Evolutionary conservation across 2,113 vertebrate species (phyloP).

Genomic region (Hirundichthys speculiger): DNA sequence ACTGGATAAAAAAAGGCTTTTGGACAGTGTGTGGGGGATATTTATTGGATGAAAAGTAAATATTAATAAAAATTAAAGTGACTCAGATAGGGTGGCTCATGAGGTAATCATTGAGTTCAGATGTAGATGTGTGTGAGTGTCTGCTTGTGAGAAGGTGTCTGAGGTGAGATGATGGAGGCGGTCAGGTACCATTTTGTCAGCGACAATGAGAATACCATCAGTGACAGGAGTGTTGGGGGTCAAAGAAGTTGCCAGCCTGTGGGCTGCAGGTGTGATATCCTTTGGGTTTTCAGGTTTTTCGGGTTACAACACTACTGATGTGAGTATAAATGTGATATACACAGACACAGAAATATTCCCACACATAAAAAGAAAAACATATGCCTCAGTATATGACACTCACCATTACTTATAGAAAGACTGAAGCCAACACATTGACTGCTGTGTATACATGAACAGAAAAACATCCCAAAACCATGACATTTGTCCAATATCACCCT

Average conservation of each 20-base stretch:
- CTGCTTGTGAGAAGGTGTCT: slow-evolving; percentile 11
- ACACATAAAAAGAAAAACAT: slow-evolving; percentile 13
- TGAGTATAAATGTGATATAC: slow-evolving; percentile 3
- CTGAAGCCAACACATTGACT: slow-evolving; percentile 20
- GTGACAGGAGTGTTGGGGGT: slow-evolving; percentile 41
- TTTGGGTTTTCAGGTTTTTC: slow-evolving; percentile 29
- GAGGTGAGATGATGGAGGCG: slow-evolving; percentile 14
- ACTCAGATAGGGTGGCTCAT: slow-evolving; percentile 13
- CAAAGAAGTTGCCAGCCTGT: slow-evolving; percentile 55
- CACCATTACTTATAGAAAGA: slow-evolving; percentile 27
- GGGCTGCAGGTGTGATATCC: slow-evolving; percentile 58
- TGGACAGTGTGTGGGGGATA: too few species aligned
- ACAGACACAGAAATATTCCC: not conserved
- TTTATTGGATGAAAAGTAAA: too few species aligned
- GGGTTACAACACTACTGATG: slow-evolving; percentile 18
- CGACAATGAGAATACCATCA: slow-evolving; percentile 44
- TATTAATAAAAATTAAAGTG: too few species aligned
- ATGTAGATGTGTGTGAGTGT: not conserved
- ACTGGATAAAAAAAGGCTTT: too few species aligned
- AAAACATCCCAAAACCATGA: slow-evolving; percentile 9
- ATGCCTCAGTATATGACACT: slow-evolving; percentile 23
- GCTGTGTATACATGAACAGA: slow-evolving; percentile 17
- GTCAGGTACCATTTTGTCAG: slow-evolving; percentile 47
- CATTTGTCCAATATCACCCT: slow-evolving; percentile 11
- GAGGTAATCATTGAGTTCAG: slow-evolving; percentile 29